These are phyloP conservation scores for Forpus xanthops DNA, from an alignment of 2,797 vertebrate genomes.

Conservation along the genomic window DNA sequence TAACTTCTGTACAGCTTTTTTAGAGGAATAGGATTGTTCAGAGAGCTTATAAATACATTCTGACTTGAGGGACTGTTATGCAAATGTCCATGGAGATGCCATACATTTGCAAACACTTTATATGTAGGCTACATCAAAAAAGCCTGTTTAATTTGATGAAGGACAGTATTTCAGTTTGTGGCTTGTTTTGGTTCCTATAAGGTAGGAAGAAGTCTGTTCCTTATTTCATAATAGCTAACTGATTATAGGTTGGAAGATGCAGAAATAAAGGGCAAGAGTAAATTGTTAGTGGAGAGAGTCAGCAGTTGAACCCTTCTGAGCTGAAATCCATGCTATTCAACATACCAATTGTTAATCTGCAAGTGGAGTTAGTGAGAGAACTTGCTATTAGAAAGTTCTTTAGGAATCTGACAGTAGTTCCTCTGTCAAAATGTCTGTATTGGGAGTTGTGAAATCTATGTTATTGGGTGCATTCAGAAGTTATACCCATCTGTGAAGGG, in stretches of 20 bases:
- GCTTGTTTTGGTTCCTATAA: background rate
- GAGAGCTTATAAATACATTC: background rate
- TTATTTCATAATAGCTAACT: background rate
- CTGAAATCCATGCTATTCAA: background rate
- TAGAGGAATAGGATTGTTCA: background rate
- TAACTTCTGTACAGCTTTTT: background rate
- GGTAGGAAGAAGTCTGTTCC: background rate
- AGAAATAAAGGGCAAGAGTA: background rate
- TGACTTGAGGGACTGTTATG: background rate
- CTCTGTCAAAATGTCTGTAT: background rate
- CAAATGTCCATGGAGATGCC: background rate
- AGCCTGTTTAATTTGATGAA: background rate
- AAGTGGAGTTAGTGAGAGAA: background rate
- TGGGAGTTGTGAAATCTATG: background rate
- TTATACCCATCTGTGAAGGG: background rate
- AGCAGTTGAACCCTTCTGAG: background rate
- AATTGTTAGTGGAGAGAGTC: background rate
- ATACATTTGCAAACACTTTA: background rate
- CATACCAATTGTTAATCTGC: background rate
- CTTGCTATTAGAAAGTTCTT: background rate
- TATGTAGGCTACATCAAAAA: background rate
- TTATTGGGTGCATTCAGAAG: background rate
- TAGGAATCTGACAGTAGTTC: background rate
- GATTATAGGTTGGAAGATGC: background rate
- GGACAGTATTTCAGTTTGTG: background rate